These are phyloP conservation scores for Craseonycteris thonglongyai DNA, from an alignment of 2,113 vertebrate species.

Conservation along the genomic window DNA sequence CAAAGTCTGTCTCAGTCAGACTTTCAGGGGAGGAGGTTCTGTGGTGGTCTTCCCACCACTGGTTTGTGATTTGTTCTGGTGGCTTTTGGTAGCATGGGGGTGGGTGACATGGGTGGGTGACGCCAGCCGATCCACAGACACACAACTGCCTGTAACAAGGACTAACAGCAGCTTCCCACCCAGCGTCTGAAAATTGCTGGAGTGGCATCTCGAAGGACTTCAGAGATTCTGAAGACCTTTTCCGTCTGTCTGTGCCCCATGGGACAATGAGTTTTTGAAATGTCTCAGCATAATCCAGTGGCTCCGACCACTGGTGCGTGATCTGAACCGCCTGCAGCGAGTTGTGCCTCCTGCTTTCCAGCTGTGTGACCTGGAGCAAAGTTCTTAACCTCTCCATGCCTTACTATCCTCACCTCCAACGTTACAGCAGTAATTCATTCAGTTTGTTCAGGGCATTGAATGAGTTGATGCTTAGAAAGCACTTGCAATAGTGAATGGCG, in stretches of 20 bases:
- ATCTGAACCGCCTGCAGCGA: not conserved
- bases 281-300: not conserved
- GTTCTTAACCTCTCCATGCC: not conserved
- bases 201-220: not conserved
- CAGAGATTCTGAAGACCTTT: not conserved
- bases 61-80: not conserved
- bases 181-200: not conserved
- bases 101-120: rapidly evolving
- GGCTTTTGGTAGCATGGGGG: not conserved
- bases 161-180: too few relatives aligned
- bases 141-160: not conserved
- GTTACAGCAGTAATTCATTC: not conserved
- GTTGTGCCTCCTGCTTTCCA: not conserved
- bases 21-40: not conserved
- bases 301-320: not conserved
- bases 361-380: not conserved
- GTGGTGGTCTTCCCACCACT: not conserved
- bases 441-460: not conserved
- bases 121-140: not conserved
- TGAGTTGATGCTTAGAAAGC: not conserved
- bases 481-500: not conserved
- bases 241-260: not conserved
- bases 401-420: not conserved
- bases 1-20: not conserved
- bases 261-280: not conserved